These are phyloP conservation scores for Trichomycterus rosablanca DNA, from an alignment of 2,113 vertebrate genomes.

Conservation along the genomic window DNA sequence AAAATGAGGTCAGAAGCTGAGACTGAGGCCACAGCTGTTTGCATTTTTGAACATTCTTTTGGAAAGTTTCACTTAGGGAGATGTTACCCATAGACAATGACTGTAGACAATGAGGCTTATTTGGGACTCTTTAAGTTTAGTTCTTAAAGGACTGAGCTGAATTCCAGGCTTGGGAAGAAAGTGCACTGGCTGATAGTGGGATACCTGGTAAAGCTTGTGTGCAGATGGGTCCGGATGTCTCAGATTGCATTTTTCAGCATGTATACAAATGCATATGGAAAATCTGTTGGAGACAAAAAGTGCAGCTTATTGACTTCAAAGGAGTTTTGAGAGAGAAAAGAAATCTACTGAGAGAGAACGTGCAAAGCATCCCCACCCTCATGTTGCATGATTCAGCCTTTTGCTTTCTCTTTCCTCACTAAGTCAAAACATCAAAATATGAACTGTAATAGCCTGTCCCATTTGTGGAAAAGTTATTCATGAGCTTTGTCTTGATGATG, in stretches of 20 bases:
- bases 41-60: not conserved
- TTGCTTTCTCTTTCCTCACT: not conserved
- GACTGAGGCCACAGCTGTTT: constrained; percentile 12
- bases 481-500: not conserved
- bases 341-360: constrained; percentile 1
- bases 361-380: not conserved
- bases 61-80: not conserved
- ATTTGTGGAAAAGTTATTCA: not conserved
- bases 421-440: not conserved
- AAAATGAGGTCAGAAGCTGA: constrained; percentile 6
- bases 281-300: constrained; percentile 50
- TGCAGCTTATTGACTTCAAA: constrained; percentile 54
- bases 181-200: not conserved
- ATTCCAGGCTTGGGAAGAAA: not conserved
- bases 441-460: not conserved
- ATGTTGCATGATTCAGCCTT: not conserved
- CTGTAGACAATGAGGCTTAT: not conserved
- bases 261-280: constrained; percentile 51
- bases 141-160: not conserved
- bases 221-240: constrained; percentile 27
- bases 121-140: not conserved
- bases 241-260: constrained; percentile 25
- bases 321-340: constrained; percentile 25
- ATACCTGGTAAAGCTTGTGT: not conserved
- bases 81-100: not conserved